A percentile compares a stretch with the other conserved stretches of the same genome.
These are phyloP conservation scores for Drosophila pseudotalamancana DNA, from an alignment of 2,888 invertebrate species.

Conservation along the genomic window DNA sequence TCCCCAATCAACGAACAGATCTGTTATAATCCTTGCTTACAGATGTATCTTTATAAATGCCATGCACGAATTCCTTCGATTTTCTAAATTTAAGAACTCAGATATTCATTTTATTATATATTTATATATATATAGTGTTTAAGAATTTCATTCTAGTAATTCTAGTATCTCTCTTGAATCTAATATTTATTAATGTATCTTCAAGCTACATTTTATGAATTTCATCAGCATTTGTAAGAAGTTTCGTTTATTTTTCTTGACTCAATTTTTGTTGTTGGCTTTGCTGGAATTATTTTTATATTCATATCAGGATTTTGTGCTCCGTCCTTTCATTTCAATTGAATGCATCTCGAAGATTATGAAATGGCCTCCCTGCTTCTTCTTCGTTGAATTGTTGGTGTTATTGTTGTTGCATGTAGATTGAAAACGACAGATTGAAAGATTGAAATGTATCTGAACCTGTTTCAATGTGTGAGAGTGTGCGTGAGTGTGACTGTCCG, in stretches of 20 bases:
- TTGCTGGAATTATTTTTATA: conserved; percentile 52
- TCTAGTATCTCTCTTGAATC: too few species aligned
- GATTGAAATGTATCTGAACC: conserved; percentile 72
- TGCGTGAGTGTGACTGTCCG: conserved; percentile 11
- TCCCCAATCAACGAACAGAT: too few species aligned
- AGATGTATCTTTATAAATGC: too few species aligned
- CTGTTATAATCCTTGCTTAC: too few species aligned
- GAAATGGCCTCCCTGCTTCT: conserved; percentile 8
- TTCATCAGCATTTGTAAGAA: conserved; percentile 43
- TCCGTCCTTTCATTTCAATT: conserved; percentile 72
- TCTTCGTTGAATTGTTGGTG: conserved; percentile 8
- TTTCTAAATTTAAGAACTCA: too few species aligned
- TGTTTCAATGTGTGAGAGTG: conserved; percentile 28
- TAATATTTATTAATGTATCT: too few species aligned
- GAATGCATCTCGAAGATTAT: conserved; percentile 65
- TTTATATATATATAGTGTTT: background rate
- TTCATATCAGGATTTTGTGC: conserved; percentile 68
- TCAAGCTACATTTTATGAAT: conserved; percentile 16
- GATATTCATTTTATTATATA: background rate
- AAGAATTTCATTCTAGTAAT: too few species aligned
- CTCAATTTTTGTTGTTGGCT: background rate
- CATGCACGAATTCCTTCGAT: too few species aligned
- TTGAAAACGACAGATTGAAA: conserved; percentile 69
- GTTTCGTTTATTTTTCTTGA: background rate
- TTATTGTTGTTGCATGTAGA: conserved; percentile 48